Evolutionary conservation across 2,113 vertebrate species (phyloP), one percentile per base, ranked within the genome.

Genomic region (Dromiciops gliroides): DNA sequence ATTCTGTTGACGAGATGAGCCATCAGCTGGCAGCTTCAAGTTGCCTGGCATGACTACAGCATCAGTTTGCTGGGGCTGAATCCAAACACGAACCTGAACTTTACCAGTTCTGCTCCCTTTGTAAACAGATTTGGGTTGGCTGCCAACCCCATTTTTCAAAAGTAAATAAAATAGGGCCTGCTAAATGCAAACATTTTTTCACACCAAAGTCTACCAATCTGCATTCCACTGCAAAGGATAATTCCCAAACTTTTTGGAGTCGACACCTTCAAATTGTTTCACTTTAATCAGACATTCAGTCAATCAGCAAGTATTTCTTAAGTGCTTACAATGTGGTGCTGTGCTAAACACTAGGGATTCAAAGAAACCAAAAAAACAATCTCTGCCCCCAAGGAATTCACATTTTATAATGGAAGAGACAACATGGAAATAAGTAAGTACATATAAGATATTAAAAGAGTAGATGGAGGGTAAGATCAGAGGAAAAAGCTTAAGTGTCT

Each of bases 11-110:
- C 67, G 5, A 83, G 67, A 83, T 83, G 67, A 83, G 16, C n/a
- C 0, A 25, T 83, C 67, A 83, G 98, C 97, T 98, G 98, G 97
- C 97, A 97, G 97, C 97, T 96, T 97, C 97, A 96, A 94, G 95
- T 67, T 53, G 97, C 96, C 97, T 98, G 97, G 97, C 98, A 97
- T 91, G 51, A 93, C 95, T 95, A 97, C 96, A 97, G 97, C 95
- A 96, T 97, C 96, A 93, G 98, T 97, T 98, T 97, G 95, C 97
- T 97, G 97, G 97, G 97, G 96, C 96, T 95, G 97, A 97, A 97
- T 97, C 97, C 98, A 98, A 98, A 98, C 97, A 97, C 8, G 93
- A 97, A 96, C 97, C 97, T 98, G 98, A 98, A 98, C 97, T 97
- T 98, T 97, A 96, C 97, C 97, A 97, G 97, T 97, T 97, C 89